Base-by-base conservation (phyloP, 1,140 invertebrate species). In the Hyles euphorbiae region DNA sequence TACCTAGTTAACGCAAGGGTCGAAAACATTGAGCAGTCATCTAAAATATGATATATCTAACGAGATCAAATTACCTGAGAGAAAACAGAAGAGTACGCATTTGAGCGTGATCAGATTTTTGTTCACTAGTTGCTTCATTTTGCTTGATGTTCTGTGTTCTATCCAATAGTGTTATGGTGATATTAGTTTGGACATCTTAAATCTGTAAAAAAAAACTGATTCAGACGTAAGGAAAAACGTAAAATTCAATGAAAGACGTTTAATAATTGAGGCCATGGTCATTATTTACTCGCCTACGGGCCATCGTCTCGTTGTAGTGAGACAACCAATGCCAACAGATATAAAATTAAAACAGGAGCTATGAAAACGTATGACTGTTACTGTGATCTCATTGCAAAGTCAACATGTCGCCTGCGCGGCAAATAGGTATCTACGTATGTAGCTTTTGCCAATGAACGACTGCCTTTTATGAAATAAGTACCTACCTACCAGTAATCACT, bases 11-110 rank as follows among this genome's bases (percentile, higher is more conserved):
- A 40, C 4, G 2, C 1, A 40, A 40, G 36, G 8, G 1, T 40
- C 36, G 36, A 40, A 8, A 1, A 40, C 8, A 5, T 40, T 40
- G 8, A 5, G 36, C 36, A 5, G 36, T 1, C 36, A 40, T 40
- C 4, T 40, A 40, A 40, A 48, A 48, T 48, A 48, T n/a, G 12
- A 48, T 48, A n/a, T 11, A 48, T n/a, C n/a, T 48, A 48, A 7
- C n/a, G n/a, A 48, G 7, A 52, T 34, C 32, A 33, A 34, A 36
- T 76, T 72, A 89, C 89, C 89, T 61, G 87, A 77, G 36, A 90
- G 77, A 70, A 89, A 90, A 65, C 81, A 84, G 73, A 90, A 89
- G 57, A 89, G 82, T 11, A 90, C 87, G 64, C 84, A 88, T 84
- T 89, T 89, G 50, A 90, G 76, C 60, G 89, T 86, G 58, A 88